phyloP scores from a whole-genome alignment of 1,140 invertebrate genomes.

The Dendrolimus kikuchii region DNA sequence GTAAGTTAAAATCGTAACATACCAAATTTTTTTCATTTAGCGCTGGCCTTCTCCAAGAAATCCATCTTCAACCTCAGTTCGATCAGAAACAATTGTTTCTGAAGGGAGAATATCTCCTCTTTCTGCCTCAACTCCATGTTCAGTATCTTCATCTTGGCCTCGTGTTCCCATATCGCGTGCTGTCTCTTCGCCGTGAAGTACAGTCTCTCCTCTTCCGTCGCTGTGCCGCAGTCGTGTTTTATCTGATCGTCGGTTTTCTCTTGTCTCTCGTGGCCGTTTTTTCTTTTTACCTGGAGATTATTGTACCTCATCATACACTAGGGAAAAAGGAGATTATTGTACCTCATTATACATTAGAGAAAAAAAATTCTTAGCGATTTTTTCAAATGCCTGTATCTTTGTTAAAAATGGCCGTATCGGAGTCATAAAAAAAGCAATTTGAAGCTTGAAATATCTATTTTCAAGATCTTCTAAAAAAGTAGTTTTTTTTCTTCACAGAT shows the following conservation, averaged over 20 bases:
- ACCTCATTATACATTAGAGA: too few relatives aligned
- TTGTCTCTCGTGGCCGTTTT: slow-evolving; percentile 37
- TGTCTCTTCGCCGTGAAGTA: slow-evolving; percentile 66
- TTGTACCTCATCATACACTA: too few relatives aligned
- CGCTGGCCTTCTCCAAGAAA: slow-evolving; percentile 68
- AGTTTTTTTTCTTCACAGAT: too few relatives aligned
- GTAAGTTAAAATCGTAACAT: neutral
- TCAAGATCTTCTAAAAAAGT: too few relatives aligned
- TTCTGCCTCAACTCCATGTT: slow-evolving; percentile 68
- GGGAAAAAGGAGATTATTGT: too few relatives aligned
- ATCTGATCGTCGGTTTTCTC: slow-evolving; percentile 36
- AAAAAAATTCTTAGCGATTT: too few relatives aligned
- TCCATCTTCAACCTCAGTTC: slow-evolving; percentile 70
- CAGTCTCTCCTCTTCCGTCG: slow-evolving; percentile 60
- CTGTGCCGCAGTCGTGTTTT: slow-evolving; percentile 41
- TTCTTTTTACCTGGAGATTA: slow-evolving; percentile 20
- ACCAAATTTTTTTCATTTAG: slow-evolving; percentile 39
- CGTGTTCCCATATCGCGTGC: slow-evolving; percentile 68
- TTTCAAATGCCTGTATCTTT: too few relatives aligned
- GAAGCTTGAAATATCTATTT: too few relatives aligned
- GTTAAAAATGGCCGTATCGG: too few relatives aligned
- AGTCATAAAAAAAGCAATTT: too few relatives aligned
- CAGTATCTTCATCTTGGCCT: slow-evolving; percentile 68
- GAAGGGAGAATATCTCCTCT: slow-evolving; percentile 68
- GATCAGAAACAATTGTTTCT: slow-evolving; percentile 68